phyloP scores from a whole-genome alignment of 2,888 invertebrate genomes.

The Morpho deidamia region DNA sequence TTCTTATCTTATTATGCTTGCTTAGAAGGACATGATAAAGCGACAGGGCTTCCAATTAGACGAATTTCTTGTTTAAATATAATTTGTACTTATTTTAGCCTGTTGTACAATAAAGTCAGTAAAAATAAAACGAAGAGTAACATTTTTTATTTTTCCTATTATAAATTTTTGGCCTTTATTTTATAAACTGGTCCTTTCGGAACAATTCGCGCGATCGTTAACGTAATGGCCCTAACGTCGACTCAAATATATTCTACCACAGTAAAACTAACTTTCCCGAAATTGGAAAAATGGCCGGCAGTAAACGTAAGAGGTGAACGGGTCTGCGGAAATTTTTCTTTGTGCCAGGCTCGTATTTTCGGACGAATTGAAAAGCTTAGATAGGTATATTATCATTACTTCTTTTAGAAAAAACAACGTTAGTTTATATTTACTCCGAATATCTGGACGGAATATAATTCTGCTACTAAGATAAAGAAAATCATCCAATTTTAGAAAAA shows the following conservation, averaged over 20 bases:
- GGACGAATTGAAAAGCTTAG: conserved; percentile 4
- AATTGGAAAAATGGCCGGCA: conserved; percentile 10
- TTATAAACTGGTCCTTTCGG: conserved; percentile 6
- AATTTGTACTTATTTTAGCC: no score
- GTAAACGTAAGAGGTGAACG: conserved; percentile 7
- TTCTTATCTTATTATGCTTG: no score
- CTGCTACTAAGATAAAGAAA: no score
- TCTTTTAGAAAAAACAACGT: no score
- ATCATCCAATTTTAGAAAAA: no score
- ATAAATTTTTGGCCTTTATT: conserved; percentile 3
- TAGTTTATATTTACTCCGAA: no score
- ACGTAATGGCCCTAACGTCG: conserved; percentile 8
- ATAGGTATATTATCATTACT: not conserved
- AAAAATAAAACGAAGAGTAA: no score
- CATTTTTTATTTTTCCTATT: not conserved
- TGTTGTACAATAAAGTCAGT: no score
- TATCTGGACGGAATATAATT: no score
- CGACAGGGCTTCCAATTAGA: no score
- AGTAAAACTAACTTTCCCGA: conserved; percentile 7
- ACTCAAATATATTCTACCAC: conserved; percentile 6
- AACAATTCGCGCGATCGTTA: conserved; percentile 10
- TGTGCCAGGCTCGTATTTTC: not conserved
- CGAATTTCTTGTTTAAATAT: no score
- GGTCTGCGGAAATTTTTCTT: conserved; percentile 9
- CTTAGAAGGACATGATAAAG: no score